Percentiles rank a stretch among this genome's conserved stretches.
These are phyloP conservation scores for Chrysina gloriosa DNA, from an alignment of 2,888 invertebrate genomes.

Conservation along the genomic window DNA sequence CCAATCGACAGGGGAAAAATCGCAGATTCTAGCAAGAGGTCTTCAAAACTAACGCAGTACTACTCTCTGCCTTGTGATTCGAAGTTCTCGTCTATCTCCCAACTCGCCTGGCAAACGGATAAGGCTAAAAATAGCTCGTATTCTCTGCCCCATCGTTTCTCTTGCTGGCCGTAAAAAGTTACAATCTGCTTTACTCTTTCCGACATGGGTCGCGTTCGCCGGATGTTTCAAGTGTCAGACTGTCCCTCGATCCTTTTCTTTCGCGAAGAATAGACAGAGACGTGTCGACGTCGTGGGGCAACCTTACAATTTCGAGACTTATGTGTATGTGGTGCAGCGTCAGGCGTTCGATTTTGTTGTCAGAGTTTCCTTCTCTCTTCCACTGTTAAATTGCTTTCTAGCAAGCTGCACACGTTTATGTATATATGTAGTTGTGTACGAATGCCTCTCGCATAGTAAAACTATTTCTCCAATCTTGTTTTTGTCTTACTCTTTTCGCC, in stretches of 20 bases:
- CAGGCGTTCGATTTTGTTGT: slow-evolving; percentile 32
- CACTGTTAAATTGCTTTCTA: slow-evolving; percentile 30
- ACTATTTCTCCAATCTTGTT: too few species aligned
- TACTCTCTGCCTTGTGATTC: slow-evolving; percentile 4
- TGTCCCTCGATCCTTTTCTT: background rate
- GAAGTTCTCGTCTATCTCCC: slow-evolving; percentile 3
- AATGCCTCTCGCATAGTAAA: background rate
- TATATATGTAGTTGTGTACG: background rate
- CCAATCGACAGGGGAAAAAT: background rate
- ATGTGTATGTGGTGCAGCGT: slow-evolving; percentile 25
- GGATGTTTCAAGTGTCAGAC: slow-evolving; percentile 31
- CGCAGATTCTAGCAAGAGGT: background rate
- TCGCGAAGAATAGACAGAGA: slow-evolving; percentile 14
- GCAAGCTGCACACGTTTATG: background rate
- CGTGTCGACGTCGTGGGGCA: background rate
- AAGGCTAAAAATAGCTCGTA: slow-evolving; percentile 23
- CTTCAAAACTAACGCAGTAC: slow-evolving; percentile 17
- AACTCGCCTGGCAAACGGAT: slow-evolving; percentile 1
- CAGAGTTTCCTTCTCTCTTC: slow-evolving; percentile 25
- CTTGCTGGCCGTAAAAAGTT: background rate
- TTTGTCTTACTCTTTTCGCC: too few species aligned
- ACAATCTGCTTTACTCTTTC: background rate
- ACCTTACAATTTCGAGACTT: slow-evolving; percentile 37
- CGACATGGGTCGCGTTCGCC: slow-evolving; percentile 8
- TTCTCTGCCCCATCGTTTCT: background rate